Evolutionary conservation across 2,113 vertebrate genomes (phyloP).

Genomic region (Clarias magur): DNA sequence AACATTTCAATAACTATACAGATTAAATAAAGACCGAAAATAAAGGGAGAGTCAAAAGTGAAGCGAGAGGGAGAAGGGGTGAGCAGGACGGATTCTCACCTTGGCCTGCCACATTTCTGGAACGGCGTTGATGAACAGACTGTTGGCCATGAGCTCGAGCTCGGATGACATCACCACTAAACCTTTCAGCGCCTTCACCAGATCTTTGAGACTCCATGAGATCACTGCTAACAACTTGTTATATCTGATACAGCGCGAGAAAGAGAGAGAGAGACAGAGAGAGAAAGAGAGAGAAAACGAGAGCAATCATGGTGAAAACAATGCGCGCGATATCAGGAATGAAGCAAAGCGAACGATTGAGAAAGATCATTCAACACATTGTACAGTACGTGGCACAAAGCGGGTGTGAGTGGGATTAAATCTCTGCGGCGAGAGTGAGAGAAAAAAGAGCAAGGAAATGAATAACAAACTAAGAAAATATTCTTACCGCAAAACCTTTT

Average conservation of each 20-base stretch:
- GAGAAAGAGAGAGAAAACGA: background rate
- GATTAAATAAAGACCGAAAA: no score
- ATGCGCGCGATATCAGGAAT: background rate
- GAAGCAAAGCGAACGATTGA: background rate
- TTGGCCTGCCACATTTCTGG: conserved; percentile 87
- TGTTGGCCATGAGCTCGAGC: conserved; percentile 85
- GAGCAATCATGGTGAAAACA: background rate
- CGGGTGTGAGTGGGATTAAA: background rate
- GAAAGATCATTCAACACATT: background rate
- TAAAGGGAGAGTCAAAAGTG: no score
- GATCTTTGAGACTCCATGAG: conserved; percentile 76
- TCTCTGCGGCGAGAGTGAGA: background rate
- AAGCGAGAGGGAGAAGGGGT: background rate
- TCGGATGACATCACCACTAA: conserved; percentile 89
- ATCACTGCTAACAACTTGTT: conserved; percentile 83
- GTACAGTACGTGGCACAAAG: no score
- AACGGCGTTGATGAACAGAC: conserved; percentile 84
- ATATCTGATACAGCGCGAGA: conserved; percentile 73
- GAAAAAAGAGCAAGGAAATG: background rate
- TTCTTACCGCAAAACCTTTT: background rate
- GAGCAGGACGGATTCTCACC: conserved; percentile 60
- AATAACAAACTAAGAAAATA: background rate
- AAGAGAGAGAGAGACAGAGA: conserved; percentile 1
- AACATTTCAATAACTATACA: no score
- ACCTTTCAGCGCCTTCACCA: conserved; percentile 87